A percentile compares a stretch with the other conserved stretches of the same genome.
Conservation (phyloP, 2,113 vertebrate species). For the Sturnira hondurensis region DNA sequence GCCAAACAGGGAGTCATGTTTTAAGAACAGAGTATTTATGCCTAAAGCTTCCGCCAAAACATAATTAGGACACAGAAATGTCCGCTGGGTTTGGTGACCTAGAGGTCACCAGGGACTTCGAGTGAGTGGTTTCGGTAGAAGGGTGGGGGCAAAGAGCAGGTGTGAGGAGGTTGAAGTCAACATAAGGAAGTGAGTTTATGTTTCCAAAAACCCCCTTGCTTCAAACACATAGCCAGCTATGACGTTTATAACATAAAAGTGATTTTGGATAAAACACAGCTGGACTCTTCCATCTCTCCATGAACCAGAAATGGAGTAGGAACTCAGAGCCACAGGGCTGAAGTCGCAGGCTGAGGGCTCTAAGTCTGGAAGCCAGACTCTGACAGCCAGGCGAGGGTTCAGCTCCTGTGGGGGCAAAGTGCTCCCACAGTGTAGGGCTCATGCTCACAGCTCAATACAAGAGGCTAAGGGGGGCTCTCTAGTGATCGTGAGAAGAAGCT, state of each 20-base stretch:
- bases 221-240: not conserved
- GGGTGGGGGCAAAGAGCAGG: not conserved
- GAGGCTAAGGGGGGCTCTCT: not conserved
- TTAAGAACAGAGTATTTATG: not conserved
- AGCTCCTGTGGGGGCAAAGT: not conserved
- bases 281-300: not conserved
- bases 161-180: not conserved
- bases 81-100: not conserved
- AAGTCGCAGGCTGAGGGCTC: not conserved
- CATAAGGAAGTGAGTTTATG: constrained; percentile 21
- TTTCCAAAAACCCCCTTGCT: constrained; percentile 15
- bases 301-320: not conserved
- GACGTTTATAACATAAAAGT: constrained; percentile 35
- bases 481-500: not conserved
- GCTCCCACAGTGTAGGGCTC: not conserved
- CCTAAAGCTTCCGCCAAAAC: not conserved
- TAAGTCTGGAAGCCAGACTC: not conserved
- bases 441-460: not conserved
- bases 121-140: not conserved
- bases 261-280: not conserved
- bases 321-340: not conserved
- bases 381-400: not conserved
- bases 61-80: not conserved
- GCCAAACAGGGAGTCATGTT: not conserved
- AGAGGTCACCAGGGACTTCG: not conserved